Evolutionary conservation across 2,797 vertebrate species (phyloP).

Genomic region (Cuculus canorus): DNA sequence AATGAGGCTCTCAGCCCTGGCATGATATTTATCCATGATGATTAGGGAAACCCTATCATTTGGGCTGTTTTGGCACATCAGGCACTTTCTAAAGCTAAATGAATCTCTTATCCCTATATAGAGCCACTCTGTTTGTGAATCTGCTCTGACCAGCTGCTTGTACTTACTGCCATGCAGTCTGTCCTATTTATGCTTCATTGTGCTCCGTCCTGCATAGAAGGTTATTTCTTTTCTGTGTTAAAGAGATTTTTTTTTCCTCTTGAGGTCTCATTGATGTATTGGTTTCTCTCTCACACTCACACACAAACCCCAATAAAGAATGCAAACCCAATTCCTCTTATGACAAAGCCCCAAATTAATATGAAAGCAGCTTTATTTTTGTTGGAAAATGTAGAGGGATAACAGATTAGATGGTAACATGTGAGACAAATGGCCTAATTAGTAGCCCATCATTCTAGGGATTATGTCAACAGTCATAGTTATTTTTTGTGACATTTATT

Average conservation of each 20-base stretch:
- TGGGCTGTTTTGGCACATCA: slow-evolving; percentile 2
- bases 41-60: slow-evolving; percentile 20
- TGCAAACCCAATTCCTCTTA: background rate
- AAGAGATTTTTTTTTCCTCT: background rate
- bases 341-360: background rate
- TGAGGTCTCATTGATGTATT: background rate
- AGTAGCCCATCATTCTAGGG: background rate
- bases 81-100: slow-evolving; percentile 17
- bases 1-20: background rate
- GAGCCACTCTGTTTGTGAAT: slow-evolving; percentile 19
- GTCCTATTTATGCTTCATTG: slow-evolving; percentile 47
- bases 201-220: background rate
- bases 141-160: slow-evolving; percentile 53
- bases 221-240: slow-evolving; percentile 24
- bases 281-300: background rate
- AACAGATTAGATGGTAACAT: background rate
- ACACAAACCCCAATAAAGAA: background rate
- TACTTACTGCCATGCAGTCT: slow-evolving; percentile 28
- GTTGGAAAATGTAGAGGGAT: background rate
- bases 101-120: slow-evolving; percentile 8
- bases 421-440: slow-evolving; percentile 7
- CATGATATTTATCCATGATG: background rate
- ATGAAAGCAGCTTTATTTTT: slow-evolving; percentile 1
- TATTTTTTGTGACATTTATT: slow-evolving; percentile 10
- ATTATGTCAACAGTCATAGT: background rate